These are phyloP conservation scores for Lasioglossum marginatum DNA, from an alignment of 2,888 invertebrate genomes.

Conservation along the genomic window DNA sequence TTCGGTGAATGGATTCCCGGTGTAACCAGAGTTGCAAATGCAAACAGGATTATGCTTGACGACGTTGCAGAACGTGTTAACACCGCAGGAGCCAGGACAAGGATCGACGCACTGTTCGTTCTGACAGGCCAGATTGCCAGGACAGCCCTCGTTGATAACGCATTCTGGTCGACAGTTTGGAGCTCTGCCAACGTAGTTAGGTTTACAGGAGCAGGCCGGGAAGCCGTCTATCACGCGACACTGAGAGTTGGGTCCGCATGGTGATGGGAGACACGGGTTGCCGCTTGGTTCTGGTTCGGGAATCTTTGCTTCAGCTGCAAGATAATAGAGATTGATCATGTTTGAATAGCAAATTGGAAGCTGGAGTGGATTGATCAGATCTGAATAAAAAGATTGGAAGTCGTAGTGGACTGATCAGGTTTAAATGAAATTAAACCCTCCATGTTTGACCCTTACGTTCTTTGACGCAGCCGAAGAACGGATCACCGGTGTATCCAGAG, in stretches of 20 bases:
- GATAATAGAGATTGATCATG: not conserved
- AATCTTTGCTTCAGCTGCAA: slow-evolving; percentile 43
- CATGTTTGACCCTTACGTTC: slow-evolving; percentile 87
- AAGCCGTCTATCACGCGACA: slow-evolving; percentile 91
- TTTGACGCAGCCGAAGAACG: slow-evolving; percentile 90
- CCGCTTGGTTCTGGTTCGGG: slow-evolving; percentile 85
- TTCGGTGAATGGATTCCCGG: slow-evolving; percentile 94
- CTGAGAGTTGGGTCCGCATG: slow-evolving; percentile 94
- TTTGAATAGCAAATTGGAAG: not conserved
- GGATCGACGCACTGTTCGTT: slow-evolving; percentile 93
- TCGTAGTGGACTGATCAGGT: no score
- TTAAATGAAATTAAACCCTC: not conserved
- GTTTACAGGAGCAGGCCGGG: slow-evolving; percentile 92
- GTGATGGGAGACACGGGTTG: slow-evolving; percentile 93
- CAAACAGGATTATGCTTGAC: slow-evolving; percentile 94
- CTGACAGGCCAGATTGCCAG: slow-evolving; percentile 93
- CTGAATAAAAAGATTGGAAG: not conserved
- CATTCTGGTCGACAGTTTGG: slow-evolving; percentile 95
- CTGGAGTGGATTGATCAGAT: no score
- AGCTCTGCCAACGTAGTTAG: slow-evolving; percentile 92
- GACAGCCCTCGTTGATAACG: slow-evolving; percentile 93
- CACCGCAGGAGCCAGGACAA: slow-evolving; percentile 94
- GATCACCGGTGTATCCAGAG: slow-evolving; percentile 91
- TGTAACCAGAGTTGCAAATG: slow-evolving; percentile 91
- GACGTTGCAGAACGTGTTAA: slow-evolving; percentile 91